Evolutionary conservation across 2,888 invertebrate species (phyloP), one percentile per base, ranked within the genome.

Genomic region (Diarsia brunnea): DNA sequence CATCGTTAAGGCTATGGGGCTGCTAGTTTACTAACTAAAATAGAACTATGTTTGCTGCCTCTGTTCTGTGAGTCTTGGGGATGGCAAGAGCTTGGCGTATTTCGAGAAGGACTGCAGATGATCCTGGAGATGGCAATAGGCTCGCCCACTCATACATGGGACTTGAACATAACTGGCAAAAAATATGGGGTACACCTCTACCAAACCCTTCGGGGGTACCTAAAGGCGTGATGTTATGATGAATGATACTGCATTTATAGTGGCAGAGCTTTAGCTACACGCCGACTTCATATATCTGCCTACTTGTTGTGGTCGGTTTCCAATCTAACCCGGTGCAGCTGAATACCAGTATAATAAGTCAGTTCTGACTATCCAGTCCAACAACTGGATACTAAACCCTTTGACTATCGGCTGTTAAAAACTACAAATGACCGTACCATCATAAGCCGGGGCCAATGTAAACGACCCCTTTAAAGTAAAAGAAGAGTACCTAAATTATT

Each of bases 1-100:
- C 64, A 73, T 84, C 72, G 65, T 84, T 81, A 73, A 67, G 61
- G 69, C 68, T 47, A 73, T 68, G 61, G 66, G 65, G 58, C 43
- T 43, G 51, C 64, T 77, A 70, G 76, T 69, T 75, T 51, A 45
- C 49, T 47, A 47, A 80, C 47, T 77, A 55, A 55, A 82, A 63
- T 27, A 51, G 24, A 51, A 55, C 51, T 49, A 45, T 45, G 64
- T 58, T 78, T 58, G 19, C 24, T 27, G 45, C 49, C 31, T 51
- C 19, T 51, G 49, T 64, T 21, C 19, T 31, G 2, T 4, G 43
- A 58, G 19, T 31, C 16, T 16, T 38, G 1, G 38, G 8, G 38
- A 8, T 38, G 38, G 38, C 0, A 8, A 38, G 38, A 38, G 38
- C 8, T 38, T 38, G 8, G 7, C 38, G 8, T 38, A 38, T 8